phyloP scores from a whole-genome alignment of 1,140 invertebrate species.

The Probaryconus sp. region DNA sequence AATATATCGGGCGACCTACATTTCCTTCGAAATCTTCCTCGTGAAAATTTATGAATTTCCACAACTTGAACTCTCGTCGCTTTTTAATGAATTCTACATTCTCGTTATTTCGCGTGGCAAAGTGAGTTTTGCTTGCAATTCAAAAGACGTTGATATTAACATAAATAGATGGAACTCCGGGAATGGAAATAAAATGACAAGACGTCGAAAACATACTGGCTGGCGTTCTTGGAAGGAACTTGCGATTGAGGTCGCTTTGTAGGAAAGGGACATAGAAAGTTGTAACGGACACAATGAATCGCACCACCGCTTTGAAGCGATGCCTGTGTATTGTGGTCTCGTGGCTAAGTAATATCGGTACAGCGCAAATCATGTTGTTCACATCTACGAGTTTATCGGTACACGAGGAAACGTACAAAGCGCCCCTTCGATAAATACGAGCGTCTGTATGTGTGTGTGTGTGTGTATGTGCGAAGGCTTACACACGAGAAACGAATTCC shows the following conservation, averaged over 20 bases:
- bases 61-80: no score
- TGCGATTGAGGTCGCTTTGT: constrained; percentile 43
- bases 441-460: constrained; percentile 15
- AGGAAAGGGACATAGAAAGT: constrained; percentile 13
- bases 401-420: constrained; percentile 48
- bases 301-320: constrained; percentile 62
- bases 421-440: constrained; percentile 45
- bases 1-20: no score
- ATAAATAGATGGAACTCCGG: background rate
- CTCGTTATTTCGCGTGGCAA: no score
- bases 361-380: constrained; percentile 58
- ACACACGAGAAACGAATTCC: constrained; percentile 55
- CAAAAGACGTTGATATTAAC: constrained; percentile 1
- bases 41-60: no score
- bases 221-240: constrained; percentile 29
- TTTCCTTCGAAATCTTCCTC: no score
- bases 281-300: constrained; percentile 63
- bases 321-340: constrained; percentile 60
- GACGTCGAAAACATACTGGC: constrained; percentile 17
- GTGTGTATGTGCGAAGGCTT: constrained; percentile 14
- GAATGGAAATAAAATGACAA: constrained; percentile 9
- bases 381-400: constrained; percentile 56
- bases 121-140: background rate
- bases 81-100: no score
- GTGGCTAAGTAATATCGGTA: constrained; percentile 68